phyloP scores from a whole-genome alignment of 2,888 invertebrate species.

The Cheilosia urbana region DNA sequence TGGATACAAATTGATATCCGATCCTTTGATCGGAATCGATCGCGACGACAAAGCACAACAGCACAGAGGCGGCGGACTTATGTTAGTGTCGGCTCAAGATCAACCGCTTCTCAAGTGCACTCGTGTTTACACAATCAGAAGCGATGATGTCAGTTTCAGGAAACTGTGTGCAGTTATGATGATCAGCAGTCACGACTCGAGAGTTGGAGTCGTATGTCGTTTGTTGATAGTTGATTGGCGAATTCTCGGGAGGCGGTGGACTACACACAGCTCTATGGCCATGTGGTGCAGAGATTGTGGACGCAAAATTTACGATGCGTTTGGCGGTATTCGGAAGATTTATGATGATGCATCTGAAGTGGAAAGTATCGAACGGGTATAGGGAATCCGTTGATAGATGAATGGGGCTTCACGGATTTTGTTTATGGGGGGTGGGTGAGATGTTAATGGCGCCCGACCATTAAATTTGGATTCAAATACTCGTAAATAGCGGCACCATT shows the following conservation, averaged over 20 bases:
- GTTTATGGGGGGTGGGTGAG: conserved; percentile 30
- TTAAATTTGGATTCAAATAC: conserved; percentile 54
- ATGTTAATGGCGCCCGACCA: conserved; percentile 50
- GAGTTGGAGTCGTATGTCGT: conserved; percentile 36
- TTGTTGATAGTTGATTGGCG: conserved; percentile 40
- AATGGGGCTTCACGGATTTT: conserved; percentile 20
- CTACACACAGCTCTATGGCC: neutral
- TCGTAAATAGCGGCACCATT: conserved; percentile 51
- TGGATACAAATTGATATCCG: conserved; percentile 59
- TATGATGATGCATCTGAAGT: conserved; percentile 64
- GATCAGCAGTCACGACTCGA: conserved; percentile 22
- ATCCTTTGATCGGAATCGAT: conserved; percentile 52
- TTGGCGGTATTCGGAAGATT: conserved; percentile 34
- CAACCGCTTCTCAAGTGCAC: conserved; percentile 66
- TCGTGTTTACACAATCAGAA: conserved; percentile 55
- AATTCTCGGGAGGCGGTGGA: conserved; percentile 36
- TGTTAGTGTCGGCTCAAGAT: conserved; percentile 63
- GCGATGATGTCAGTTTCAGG: conserved; percentile 62
- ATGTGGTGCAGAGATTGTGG: conserved; percentile 28
- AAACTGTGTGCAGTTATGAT: conserved; percentile 60
- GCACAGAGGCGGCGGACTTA: conserved; percentile 23
- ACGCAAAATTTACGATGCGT: conserved; percentile 37
- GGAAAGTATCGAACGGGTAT: conserved; percentile 43
- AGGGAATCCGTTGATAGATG: conserved; percentile 18
- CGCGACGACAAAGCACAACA: neutral